Base-by-base conservation (phyloP, 2,888 invertebrate genomes). In the Drosophila basisetae region DNA sequence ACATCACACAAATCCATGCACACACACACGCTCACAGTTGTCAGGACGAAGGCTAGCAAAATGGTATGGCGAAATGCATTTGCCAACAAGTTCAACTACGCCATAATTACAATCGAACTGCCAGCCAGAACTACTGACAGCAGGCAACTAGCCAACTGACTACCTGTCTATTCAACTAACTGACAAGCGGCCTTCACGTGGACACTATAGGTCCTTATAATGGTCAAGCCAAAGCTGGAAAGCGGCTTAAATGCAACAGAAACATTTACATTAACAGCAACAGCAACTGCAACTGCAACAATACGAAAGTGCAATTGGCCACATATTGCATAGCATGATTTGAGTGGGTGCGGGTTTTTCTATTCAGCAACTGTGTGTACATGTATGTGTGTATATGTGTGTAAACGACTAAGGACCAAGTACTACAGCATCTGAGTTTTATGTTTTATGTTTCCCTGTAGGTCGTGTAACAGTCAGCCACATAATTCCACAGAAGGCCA, bases 41-140 rank as follows among this genome's bases (percentile, higher is more conserved):
- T 41, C 55, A 37, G 79, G 43, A 54, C 33, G 39, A 67, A 59
- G 60, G 43, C 33, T 54, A 53, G 54, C 72, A 60, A 39, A 52
- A 62, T 69, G 73, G 63, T 68, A 59, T 63, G 70, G 68, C 55
- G 67, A 68, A 88, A 71, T 68, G 81, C 81, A 86, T 86, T 83
- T 83, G 83, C 73, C 76, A 78, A 82, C 75, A 70, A 78, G 85
- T 68, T 88, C 18, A 73, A 79, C 85, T 67, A 58, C 47, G 59
- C 69, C 86, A 83, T 90, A 85, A 85, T 85, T 85, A 85, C 90
- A 78, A 90, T 80, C 67, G 81, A 78, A 71, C 89, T 55, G 67
- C 43, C 67, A 47, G 13, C n/a, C 37, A n/a, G 11, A 37, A 37
- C 7, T 18, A 58, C 58, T 35, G 67, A n/a, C 25, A 56, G 41